These are phyloP conservation scores for Volucella inflata DNA, from an alignment of 2,888 invertebrate species.

Conservation along the genomic window DNA sequence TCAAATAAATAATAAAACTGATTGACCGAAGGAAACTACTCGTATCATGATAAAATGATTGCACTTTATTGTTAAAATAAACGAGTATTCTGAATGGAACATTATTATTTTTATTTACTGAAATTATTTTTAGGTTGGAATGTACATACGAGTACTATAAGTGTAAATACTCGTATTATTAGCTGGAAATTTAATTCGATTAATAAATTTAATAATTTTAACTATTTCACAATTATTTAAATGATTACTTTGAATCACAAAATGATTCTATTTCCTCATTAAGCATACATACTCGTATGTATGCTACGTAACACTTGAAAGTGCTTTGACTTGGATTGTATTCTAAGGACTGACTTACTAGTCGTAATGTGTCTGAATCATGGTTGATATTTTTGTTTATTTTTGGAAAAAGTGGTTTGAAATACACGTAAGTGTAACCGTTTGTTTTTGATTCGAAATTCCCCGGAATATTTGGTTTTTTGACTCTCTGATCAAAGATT, in stretches of 20 bases:
- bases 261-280: constrained; percentile 3
- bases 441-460: no score
- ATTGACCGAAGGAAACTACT: neutral
- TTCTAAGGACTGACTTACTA: neutral
- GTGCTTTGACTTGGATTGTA: constrained; percentile 15
- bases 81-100: neutral
- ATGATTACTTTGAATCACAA: constrained; percentile 35
- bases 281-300: neutral
- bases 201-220: constrained; percentile 28
- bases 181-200: constrained; percentile 10
- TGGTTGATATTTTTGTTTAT: neutral
- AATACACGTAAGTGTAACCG: no score
- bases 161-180: no score
- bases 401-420: no score
- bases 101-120: neutral
- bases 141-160: neutral
- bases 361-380: neutral
- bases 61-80: neutral
- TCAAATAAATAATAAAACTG: constrained; percentile 22
- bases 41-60: neutral
- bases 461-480: no score
- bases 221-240: constrained; percentile 24
- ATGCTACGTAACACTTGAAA: constrained; percentile 32
- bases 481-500: no score
- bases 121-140: neutral